Percentiles rank a stretch among this genome's conserved stretches.
Conservation (phyloP, 2,797 vertebrate species). For the Percopsis omiscomaycus region DNA sequence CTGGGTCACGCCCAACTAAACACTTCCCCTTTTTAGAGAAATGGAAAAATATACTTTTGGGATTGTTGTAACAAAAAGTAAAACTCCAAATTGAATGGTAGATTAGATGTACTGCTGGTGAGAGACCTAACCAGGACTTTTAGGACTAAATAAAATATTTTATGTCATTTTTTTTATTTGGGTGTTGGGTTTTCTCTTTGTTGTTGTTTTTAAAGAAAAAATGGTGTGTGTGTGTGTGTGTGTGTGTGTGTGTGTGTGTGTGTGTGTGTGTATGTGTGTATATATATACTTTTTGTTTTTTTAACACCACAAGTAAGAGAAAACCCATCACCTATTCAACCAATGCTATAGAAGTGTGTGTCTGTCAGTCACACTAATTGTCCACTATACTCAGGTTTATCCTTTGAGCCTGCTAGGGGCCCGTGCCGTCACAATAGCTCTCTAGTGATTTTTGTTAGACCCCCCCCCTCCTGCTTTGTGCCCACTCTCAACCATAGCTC, state of each 20-base stretch:
- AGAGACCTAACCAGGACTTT: too few relatives aligned
- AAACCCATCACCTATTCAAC: background rate
- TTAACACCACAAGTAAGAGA: background rate
- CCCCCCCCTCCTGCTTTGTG: background rate
- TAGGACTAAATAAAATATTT: background rate
- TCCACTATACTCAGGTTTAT: slow-evolving; percentile 8
- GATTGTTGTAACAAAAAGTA: too few relatives aligned
- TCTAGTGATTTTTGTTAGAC: slow-evolving; percentile 29
- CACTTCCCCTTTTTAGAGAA: background rate
- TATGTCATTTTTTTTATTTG: background rate
- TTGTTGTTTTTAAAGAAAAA: too few relatives aligned
- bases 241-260: background rate
- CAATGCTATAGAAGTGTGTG: background rate
- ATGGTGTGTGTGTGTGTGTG: background rate
- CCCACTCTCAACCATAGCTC: background rate
- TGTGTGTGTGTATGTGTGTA: background rate
- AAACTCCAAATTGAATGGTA: too few relatives aligned
- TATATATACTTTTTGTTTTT: too few relatives aligned
- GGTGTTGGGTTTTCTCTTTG: background rate
- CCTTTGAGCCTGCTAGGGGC: slow-evolving; percentile 14
- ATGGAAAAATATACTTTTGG: too few relatives aligned
- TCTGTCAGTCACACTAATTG: slow-evolving; percentile 1
- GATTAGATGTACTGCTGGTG: too few relatives aligned
- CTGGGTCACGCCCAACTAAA: slow-evolving; percentile 15
- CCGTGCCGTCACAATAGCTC: slow-evolving; percentile 38